phyloP scores from a whole-genome alignment of 2,888 invertebrate species.

The Drosophila melanosoma region DNA sequence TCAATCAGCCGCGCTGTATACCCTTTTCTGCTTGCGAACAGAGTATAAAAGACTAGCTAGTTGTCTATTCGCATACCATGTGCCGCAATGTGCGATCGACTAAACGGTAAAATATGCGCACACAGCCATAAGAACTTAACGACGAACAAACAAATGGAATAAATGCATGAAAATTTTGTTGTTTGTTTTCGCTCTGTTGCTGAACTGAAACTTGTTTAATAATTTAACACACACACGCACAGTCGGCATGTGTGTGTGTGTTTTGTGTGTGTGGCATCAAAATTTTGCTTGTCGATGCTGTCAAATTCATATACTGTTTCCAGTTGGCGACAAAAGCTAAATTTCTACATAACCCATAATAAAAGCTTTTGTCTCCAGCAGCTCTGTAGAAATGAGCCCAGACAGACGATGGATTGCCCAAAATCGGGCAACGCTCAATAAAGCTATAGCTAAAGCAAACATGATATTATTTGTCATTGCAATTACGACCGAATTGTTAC shows the following conservation, averaged over 20 bases:
- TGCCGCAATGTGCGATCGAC: conserved; percentile 52
- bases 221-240: conserved; percentile 43
- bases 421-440: not conserved
- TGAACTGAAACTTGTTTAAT: conserved; percentile 71
- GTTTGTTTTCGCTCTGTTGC: conserved; percentile 61
- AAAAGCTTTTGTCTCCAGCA: not conserved
- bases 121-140: conserved; percentile 67
- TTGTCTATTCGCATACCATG: not conserved
- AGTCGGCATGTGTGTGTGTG: too few relatives aligned
- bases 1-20: not conserved
- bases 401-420: not conserved
- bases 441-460: not conserved
- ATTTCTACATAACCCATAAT: not conserved
- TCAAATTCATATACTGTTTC: conserved; percentile 34
- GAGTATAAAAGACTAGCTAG: not conserved
- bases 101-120: conserved; percentile 74
- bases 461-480: not conserved
- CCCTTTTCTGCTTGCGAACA: not conserved
- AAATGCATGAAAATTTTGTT: conserved; percentile 65
- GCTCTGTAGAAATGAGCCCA: not conserved
- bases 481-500: not conserved
- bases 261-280: not conserved
- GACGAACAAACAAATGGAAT: conserved; percentile 64
- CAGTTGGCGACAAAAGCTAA: not conserved
- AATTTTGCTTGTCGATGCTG: conserved; percentile 46